Evolutionary conservation across 2,113 vertebrate species (phyloP).

Genomic region (Promerops cafer): DNA sequence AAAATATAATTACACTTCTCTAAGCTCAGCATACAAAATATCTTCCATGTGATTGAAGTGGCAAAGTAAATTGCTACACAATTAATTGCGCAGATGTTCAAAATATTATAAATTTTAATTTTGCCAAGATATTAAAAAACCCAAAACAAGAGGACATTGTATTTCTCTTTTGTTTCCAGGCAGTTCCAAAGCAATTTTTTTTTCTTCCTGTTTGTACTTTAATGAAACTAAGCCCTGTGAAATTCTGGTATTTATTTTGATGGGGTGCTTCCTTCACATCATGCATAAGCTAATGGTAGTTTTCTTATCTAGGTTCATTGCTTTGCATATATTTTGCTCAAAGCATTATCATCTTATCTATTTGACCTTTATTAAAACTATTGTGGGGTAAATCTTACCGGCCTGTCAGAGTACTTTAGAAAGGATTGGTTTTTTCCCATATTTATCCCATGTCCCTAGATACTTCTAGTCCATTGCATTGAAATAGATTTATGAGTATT

Average conservation of each 20-base stretch:
- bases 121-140: background rate
- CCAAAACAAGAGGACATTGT: fast-evolving
- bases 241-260: background rate
- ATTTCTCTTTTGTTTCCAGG: background rate
- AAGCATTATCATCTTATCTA: background rate
- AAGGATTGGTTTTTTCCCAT: background rate
- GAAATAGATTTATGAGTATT: background rate
- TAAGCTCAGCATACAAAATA: background rate
- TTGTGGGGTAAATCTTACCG: background rate
- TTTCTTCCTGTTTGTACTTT: background rate
- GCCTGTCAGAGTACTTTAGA: background rate
- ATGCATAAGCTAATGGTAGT: background rate
- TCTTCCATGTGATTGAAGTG: background rate
- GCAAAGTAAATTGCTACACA: background rate
- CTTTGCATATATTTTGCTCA: background rate
- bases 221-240: background rate
- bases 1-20: background rate
- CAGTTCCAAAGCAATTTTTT: background rate
- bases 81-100: background rate
- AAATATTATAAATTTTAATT: background rate
- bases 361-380: background rate
- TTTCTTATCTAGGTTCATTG: background rate
- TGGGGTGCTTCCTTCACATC: background rate
- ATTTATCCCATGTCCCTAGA: background rate
- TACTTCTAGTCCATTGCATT: background rate